Percentiles rank a stretch among this genome's conserved stretches.
phyloP scores from a whole-genome alignment of 2,888 invertebrate genomes.

The Epinotia nisella region DNA sequence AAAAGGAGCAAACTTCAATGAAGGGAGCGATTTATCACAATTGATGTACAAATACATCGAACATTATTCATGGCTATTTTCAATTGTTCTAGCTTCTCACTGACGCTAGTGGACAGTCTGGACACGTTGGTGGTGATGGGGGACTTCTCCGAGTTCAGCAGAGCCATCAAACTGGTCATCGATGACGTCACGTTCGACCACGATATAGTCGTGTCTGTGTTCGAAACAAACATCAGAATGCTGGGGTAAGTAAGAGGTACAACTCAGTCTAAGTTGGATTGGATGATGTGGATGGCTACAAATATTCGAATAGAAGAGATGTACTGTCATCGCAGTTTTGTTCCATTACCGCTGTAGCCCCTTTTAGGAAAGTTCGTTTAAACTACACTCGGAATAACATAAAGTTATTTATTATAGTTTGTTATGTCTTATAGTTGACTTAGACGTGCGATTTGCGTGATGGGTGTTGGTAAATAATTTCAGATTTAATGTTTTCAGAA shows the following conservation, averaged over 20 bases:
- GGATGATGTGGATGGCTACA: background rate
- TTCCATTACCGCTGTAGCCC: too few relatives aligned
- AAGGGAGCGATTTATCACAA: too few relatives aligned
- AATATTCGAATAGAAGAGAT: background rate
- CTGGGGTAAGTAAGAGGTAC: conserved; percentile 90
- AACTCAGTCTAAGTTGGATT: too few relatives aligned
- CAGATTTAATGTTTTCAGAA: too few relatives aligned
- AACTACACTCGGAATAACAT: too few relatives aligned
- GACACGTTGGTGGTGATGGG: conserved; percentile 97
- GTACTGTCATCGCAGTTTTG: too few relatives aligned
- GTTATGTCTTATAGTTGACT: too few relatives aligned
- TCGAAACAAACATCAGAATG: conserved; percentile 99
- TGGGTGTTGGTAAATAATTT: background rate
- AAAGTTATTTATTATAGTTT: too few relatives aligned
- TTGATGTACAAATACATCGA: background rate
- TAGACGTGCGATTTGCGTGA: too few relatives aligned
- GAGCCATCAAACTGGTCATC: conserved; percentile 93
- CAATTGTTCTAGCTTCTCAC: conserved; percentile 92
- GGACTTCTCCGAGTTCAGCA: conserved; percentile 96
- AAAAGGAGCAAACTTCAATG: too few relatives aligned
- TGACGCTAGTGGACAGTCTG: conserved; percentile 97
- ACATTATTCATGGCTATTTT: background rate
- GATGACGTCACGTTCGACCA: conserved; percentile 95
- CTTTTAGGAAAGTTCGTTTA: too few relatives aligned
- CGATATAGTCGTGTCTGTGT: conserved; percentile 98